These are phyloP conservation scores for Cygnus olor DNA, from an alignment of 2,797 vertebrate genomes.

Conservation along the genomic window DNA sequence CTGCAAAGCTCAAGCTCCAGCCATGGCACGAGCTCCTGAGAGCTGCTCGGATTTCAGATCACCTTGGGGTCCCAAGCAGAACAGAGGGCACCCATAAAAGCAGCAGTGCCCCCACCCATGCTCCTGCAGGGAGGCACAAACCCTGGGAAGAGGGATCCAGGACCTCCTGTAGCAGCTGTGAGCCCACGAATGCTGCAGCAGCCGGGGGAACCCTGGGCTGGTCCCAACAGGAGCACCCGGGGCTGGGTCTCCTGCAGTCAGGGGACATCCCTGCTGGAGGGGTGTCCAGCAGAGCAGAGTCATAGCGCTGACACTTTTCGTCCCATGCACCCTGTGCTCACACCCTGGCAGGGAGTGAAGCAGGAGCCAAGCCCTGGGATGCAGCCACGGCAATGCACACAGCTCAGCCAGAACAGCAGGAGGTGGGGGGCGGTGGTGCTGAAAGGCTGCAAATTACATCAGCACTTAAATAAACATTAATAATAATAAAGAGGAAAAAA, in stretches of 20 bases:
- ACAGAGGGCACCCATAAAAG: not conserved
- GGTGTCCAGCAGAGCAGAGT: constrained; percentile 40
- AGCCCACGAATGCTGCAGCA: not conserved
- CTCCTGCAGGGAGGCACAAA: not conserved
- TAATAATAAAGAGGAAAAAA: not conserved
- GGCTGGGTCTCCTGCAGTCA: not conserved
- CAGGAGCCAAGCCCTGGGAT: constrained; percentile 38
- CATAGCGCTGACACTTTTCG: constrained; percentile 6
- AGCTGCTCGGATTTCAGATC: not conserved
- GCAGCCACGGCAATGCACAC: not conserved
- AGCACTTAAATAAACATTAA: not conserved
- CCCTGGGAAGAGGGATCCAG: not conserved
- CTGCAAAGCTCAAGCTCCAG: not conserved
- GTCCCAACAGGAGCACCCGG: not conserved
- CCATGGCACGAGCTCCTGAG: not conserved
- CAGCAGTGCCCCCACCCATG: not conserved
- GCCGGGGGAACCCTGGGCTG: not conserved
- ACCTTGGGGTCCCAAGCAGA: not conserved
- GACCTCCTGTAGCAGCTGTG: not conserved
- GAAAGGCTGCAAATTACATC: constrained; percentile 11
- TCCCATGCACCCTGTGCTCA: not conserved
- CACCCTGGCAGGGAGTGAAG: not conserved
- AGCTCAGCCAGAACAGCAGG: not conserved
- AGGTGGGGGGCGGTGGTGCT: not conserved
- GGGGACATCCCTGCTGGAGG: not conserved